Conservation (phyloP, 2,888 invertebrate genomes). For the Calephelis perditalis region DNA sequence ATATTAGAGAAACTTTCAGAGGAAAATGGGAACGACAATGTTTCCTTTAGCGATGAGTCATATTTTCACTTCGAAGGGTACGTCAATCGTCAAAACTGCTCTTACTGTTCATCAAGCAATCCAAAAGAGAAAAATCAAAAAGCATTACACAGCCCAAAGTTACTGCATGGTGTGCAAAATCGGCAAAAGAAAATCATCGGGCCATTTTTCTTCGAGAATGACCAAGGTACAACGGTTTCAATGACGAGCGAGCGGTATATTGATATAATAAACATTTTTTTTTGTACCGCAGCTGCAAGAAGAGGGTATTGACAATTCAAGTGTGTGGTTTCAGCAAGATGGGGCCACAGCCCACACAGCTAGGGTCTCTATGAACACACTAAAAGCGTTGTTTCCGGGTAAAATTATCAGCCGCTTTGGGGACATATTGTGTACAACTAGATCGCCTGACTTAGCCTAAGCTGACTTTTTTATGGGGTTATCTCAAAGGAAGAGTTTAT, state of each 20-base stretch:
- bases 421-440: constrained; percentile 16
- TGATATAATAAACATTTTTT: neutral
- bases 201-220: constrained; percentile 19
- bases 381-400: constrained; percentile 17
- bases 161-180: constrained; percentile 18
- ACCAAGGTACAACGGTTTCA: constrained; percentile 1
- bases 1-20: constrained; percentile 15
- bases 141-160: constrained; percentile 22
- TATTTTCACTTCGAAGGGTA: constrained; percentile 17
- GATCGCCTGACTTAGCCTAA: constrained; percentile 6
- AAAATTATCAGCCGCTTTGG: constrained; percentile 16
- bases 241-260: constrained; percentile 2
- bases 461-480: constrained; percentile 13
- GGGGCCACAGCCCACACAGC: constrained; percentile 14
- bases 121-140: constrained; percentile 17
- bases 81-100: constrained; percentile 17
- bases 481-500: constrained; percentile 14
- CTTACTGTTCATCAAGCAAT: constrained; percentile 16
- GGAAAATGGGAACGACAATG: constrained; percentile 14
- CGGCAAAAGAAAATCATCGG: constrained; percentile 15
- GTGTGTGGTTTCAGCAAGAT: constrained; percentile 15
- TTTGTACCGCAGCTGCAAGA: constrained; percentile 13
- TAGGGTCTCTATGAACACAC: constrained; percentile 16
- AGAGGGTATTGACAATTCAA: constrained; percentile 9
- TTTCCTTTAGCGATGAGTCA: constrained; percentile 17